Percentiles rank a stretch among this genome's conserved stretches.
phyloP scores from a whole-genome alignment of 53 echinoderm and acorn worm species.

The Luidia sarsii region DNA sequence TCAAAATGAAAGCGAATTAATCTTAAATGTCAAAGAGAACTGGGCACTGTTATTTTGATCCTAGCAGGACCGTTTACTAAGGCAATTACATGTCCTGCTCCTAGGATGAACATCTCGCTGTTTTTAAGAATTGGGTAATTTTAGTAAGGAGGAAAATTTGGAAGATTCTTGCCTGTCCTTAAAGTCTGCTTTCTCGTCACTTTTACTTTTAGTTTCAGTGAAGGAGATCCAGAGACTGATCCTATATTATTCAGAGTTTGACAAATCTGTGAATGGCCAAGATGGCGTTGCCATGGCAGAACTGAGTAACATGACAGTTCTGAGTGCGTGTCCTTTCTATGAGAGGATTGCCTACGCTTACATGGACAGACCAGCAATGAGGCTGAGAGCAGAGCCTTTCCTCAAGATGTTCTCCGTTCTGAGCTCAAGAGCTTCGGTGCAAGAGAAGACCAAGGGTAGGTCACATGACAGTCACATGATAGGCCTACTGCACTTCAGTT shows the following conservation, averaged over 20 bases:
- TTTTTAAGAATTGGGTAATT: too few species aligned
- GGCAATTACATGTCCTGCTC: too few species aligned
- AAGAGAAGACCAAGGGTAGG: conserved; percentile 82
- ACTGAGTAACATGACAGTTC: conserved; percentile 65
- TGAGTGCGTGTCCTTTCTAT: conserved; percentile 72
- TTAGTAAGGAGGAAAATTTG: too few species aligned
- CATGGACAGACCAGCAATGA: conserved; percentile 35
- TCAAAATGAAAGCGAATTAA: too few species aligned
- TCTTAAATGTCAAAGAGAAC: too few species aligned
- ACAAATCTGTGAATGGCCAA: conserved; percentile 57
- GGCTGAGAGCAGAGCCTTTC: conserved; percentile 68
- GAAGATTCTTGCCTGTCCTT: neutral
- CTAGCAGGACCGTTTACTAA: too few species aligned
- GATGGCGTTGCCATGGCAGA: conserved; percentile 75
- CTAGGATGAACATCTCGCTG: neutral
- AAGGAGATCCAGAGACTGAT: conserved; percentile 71
- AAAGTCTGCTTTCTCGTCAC: neutral
- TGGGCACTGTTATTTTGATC: too few species aligned
- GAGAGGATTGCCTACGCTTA: conserved; percentile 62
- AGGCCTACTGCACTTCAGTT: too few species aligned
- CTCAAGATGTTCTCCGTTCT: conserved; percentile 68
- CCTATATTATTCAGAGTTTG: conserved; percentile 61
- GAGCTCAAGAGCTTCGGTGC: conserved; percentile 65
- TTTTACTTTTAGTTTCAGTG: conserved; percentile 51
- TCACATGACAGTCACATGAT: too few species aligned